Evolutionary conservation across 2,797 vertebrate genomes (phyloP), one percentile per base, ranked within the genome.

Genomic region (Molothrus ater): DNA sequence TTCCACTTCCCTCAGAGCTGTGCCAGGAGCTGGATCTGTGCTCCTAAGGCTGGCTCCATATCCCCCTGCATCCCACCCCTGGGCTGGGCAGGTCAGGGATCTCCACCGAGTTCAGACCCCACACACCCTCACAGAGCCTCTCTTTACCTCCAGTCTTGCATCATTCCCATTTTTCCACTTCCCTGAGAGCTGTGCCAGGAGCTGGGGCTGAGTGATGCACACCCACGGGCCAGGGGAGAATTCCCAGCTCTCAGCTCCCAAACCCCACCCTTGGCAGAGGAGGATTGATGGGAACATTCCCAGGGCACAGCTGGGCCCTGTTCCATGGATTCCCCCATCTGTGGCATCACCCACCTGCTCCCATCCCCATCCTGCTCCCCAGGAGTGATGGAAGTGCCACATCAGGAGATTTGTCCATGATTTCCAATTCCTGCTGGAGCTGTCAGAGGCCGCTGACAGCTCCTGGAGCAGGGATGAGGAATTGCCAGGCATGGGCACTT

Each of bases 391-490:
- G 51, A 45, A 2, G 2, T 8, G 9, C 32, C 22, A 14, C 8
- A 9, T 0, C 0, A 0, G 10, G 69, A 4, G 2, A 75, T 86
- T 82, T 14, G 54, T 28, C 11, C 9, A 11, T 0, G 1, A 63
- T 57, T 82, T 48, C 48, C 6, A 9, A 10, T 17, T 40, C 31
- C 29, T 53, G 48, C 31, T 0, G 21, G 51, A 74, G 76, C 66
- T 79, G 74, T 9, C 57, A 29, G 20, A 22, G 26, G 53, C 53
- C 63, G 13, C 51, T 10, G 29, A 47, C 73, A 69, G 73, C 65
- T 53, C 56, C 83, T 19, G 57, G 57, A 5, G 1, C 29, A 8
- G 71, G 29, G 29, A 59, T 63, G 86, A 90, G 68, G 87, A 74
- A 88, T 71, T 19, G 26, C 57, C 9, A 5, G 57, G 17, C 22